phyloP scores from a whole-genome alignment of 2,113 vertebrate genomes.

The Macaca mulatta region DNA sequence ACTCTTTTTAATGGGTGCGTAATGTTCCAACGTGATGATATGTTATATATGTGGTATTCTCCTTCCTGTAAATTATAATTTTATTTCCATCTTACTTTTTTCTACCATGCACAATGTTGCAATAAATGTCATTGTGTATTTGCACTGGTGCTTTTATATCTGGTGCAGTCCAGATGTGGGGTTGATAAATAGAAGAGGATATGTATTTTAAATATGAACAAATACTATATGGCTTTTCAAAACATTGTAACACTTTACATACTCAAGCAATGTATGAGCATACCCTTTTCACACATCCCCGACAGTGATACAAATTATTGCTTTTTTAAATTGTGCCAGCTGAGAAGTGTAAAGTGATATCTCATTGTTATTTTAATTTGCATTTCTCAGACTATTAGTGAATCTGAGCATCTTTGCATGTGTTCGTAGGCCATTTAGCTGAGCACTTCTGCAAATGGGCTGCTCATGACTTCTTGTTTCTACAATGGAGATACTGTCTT shows the following conservation, averaged over 20 bases:
- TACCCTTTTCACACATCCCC: background rate
- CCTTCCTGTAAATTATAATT: background rate
- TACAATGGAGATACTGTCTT: background rate
- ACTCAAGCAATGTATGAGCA: background rate
- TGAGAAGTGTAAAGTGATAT: background rate
- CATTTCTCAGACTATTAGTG: background rate
- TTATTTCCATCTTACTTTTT: constrained; percentile 14
- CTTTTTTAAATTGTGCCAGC: background rate
- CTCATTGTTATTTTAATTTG: constrained; percentile 47
- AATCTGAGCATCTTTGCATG: background rate
- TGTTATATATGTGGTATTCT: background rate
- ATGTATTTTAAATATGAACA: background rate
- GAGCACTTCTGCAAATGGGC: background rate
- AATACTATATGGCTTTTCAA: background rate
- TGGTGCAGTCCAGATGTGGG: background rate
- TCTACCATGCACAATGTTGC: background rate
- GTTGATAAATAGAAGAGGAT: background rate
- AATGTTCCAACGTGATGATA: background rate
- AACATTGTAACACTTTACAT: background rate
- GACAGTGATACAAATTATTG: background rate
- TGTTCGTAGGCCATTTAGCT: background rate
- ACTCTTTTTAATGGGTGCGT: background rate
- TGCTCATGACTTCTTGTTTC: background rate
- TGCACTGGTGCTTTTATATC: background rate
- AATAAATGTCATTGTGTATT: background rate